Conservation (phyloP, 2,888 invertebrate species). For the Unio delphinus region DNA sequence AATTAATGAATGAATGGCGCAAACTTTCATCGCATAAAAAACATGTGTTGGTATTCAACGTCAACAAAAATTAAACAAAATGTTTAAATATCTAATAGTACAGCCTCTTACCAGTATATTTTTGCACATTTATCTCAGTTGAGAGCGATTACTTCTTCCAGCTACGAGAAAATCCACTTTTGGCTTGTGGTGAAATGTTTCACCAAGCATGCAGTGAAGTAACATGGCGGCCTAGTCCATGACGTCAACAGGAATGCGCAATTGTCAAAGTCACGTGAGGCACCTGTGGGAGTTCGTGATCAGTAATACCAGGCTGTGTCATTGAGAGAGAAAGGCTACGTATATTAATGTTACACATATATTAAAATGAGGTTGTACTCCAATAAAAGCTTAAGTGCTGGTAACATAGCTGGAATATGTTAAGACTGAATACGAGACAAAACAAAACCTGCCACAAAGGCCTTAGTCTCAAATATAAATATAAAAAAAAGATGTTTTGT, state of each 20-base stretch:
- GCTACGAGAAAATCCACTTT: slow-evolving; percentile 25
- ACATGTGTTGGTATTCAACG: neutral
- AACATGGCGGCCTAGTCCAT: slow-evolving; percentile 15
- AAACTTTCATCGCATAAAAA: neutral
- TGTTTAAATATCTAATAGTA: neutral
- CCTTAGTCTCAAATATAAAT: too few species aligned
- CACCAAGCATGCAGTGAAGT: slow-evolving; percentile 14
- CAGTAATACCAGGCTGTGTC: slow-evolving; percentile 2
- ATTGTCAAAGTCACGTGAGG: slow-evolving; percentile 25
- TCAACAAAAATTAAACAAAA: slow-evolving; percentile 2
- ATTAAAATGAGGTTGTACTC: too few species aligned
- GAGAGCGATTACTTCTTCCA: slow-evolving; percentile 27
- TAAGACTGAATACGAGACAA: too few species aligned
- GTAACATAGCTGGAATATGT: too few species aligned
- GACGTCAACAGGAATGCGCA: slow-evolving; percentile 9
- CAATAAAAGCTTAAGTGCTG: too few species aligned
- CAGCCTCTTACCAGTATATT: slow-evolving; percentile 52
- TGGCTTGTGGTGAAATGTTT: slow-evolving; percentile 3
- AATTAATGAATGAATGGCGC: too few species aligned
- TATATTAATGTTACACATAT: too few species aligned
- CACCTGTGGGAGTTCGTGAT: slow-evolving; percentile 17
- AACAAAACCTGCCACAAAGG: too few species aligned
- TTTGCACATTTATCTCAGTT: slow-evolving; percentile 57
- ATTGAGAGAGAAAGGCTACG: too few species aligned
- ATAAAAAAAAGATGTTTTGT: too few species aligned